Conservation (phyloP, 2,888 invertebrate species). For the Kuschelorhynchus macadamiae region DNA sequence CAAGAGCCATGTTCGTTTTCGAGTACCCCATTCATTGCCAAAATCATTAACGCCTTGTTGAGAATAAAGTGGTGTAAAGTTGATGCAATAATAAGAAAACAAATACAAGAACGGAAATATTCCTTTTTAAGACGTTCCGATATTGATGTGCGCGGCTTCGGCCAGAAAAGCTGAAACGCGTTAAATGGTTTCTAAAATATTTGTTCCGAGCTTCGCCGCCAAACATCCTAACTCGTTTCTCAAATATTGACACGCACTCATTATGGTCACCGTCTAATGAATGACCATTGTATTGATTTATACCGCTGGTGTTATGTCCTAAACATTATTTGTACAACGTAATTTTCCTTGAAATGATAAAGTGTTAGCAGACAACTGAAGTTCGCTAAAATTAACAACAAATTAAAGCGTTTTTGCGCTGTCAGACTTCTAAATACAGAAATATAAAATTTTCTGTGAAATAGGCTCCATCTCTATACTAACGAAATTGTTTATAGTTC, state of each 20-base stretch:
- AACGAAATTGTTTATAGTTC: no score
- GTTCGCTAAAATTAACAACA: no score
- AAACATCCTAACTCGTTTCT: constrained; percentile 53
- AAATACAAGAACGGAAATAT: constrained; percentile 26
- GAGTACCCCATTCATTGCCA: constrained; percentile 9
- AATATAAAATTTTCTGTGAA: no score
- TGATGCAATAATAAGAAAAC: constrained; percentile 25
- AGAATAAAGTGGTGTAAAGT: constrained; percentile 31
- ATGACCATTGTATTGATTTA: constrained; percentile 31
- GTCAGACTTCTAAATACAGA: no score
- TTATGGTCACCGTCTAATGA: constrained; percentile 53
- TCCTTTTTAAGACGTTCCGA: constrained; percentile 27
- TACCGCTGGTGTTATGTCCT: constrained; percentile 15
- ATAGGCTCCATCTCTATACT: no score
- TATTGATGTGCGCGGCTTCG: constrained; percentile 30
- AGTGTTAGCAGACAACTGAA: background rate
- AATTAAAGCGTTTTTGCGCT: no score
- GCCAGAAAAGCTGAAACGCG: constrained; percentile 32
- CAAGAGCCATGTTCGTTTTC: constrained; percentile 26
- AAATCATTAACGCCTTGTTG: constrained; percentile 30
- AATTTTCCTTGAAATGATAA: constrained; percentile 3
- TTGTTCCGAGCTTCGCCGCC: constrained; percentile 25
- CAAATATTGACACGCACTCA: constrained; percentile 54
- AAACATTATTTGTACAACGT: constrained; percentile 18
- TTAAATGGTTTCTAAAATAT: constrained; percentile 37